These are phyloP conservation scores for Psophia crepitans DNA, from an alignment of 2,113 vertebrate species.

Conservation along the genomic window DNA sequence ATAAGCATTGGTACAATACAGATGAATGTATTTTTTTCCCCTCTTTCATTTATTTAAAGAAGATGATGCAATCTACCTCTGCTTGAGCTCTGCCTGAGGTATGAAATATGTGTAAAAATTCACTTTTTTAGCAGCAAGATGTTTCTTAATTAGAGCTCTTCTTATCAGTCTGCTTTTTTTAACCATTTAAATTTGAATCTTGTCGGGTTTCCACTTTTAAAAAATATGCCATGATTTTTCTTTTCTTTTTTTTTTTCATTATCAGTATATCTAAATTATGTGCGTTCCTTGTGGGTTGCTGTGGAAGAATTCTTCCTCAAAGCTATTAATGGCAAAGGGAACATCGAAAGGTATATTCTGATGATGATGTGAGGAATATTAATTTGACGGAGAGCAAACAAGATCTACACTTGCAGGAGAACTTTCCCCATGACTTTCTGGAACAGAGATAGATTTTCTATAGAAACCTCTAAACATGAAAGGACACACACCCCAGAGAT, in stretches of 20 bases:
- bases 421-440: conserved; percentile 1
- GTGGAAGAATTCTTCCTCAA: background rate
- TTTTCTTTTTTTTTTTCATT: background rate
- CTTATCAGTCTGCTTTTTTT: background rate
- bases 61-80: conserved; percentile 21
- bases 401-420: background rate
- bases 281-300: background rate
- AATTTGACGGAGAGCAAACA: background rate
- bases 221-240: background rate
- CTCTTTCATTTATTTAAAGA: conserved; percentile 19
- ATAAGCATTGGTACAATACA: background rate
- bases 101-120: background rate
- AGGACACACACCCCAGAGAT: background rate
- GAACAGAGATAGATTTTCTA: conserved; percentile 5
- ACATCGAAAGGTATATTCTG: background rate
- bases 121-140: background rate
- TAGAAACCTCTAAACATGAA: conserved; percentile 41
- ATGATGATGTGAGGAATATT: background rate
- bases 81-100: conserved; percentile 15
- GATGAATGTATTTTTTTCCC: background rate
- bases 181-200: background rate
- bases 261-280: background rate
- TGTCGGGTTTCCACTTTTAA: background rate
- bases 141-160: conserved; percentile 16
- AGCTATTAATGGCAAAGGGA: background rate